Evolutionary conservation across 2,113 vertebrate genomes (phyloP), one percentile per base, ranked within the genome.

Genomic region (Ibidorhyncha struthersii): DNA sequence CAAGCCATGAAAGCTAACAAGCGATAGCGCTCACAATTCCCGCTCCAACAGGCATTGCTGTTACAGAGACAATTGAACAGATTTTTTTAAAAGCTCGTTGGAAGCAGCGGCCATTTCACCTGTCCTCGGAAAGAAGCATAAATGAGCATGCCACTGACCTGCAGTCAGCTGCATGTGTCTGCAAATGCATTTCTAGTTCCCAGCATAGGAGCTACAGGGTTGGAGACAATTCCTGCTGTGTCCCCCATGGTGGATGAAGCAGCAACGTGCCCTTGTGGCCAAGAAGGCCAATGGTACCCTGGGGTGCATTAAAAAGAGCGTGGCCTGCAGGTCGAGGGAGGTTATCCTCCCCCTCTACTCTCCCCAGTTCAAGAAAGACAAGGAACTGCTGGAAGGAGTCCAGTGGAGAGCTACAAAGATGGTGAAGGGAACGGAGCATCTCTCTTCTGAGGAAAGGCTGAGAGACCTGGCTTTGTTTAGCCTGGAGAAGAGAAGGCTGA

Each of bases 211-310:
- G 40, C 18, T 77, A 38, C n/a, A 41, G 69, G 14, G 38, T 59
- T 29, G 25, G 53, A 90, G 12, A 61, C n/a, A 59, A 12, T 14
- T 34, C 16, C 20, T 76, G 16, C 58, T 72, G 10, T 23, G 32
- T 55, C 8, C 11, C 12, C 25, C 1, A 0, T 1, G 1, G 10
- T 19, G 34, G 49, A 17, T 19, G 45, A 45, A 18, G 17, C 45
- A 45, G 45, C 18, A 45, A 45, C 19, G 45, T 45, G 17, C 45
- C 45, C 17, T 45, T 8, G 45, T 9, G 45, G 45, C 18, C 45
- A 45, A 45, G 18, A 45, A 19, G 45, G 45, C 45, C 45, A 45
- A 45, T 45, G 45, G 45, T 45, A 19, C 17, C 43, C 43, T 45
- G 18, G 18, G 16, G 43, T 18, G 43, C 17, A 19, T 45, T 45